Evolutionary conservation across 1,140 invertebrate genomes (phyloP), one percentile per base, ranked within the genome.

Genomic region (Caenorhabditis inopinata): DNA sequence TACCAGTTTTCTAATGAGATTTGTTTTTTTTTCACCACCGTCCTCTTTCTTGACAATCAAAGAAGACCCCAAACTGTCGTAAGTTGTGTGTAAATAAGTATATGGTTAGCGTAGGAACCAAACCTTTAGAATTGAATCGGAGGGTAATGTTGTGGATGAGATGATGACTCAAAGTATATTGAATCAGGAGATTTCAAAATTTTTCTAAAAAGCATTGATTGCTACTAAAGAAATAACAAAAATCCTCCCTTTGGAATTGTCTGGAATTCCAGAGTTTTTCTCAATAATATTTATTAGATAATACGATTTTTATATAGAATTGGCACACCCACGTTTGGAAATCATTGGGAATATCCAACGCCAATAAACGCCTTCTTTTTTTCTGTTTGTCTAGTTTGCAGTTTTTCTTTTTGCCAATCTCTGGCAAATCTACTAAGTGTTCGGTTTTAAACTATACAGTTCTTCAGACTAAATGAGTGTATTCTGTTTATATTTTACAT

Each of bases 1-100:
- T 68, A 68, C 58, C 58, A 68, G 58, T 68, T 68, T 68, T 68
- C 58, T 68, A 68, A 68, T 68, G 58, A 68, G 58, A 68, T 68
- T 68, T 68, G 16, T n/a, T 29, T 68, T 68, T 32, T 68, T n/a
- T n/a, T n/a, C n/a, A n/a, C 38, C 58, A 68, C 38, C 58, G 38
- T 42, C 29, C 16, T 32, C 58, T 68, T 68, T 38, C 58, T 68
- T 68, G 58, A 38, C 58, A 68, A 38, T 68, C 58, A 68, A 35
- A 38, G 25, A 25, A 23, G 16, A 29, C 51, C 29, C 51, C 51
- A 25, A n/a, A n/a, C n/a, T n/a, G n/a, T n/a, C n/a, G n/a, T n/a
- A 38, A 68, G 58, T 68, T 42, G 35, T 68, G 58, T 68, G 58
- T 68, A 68, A 68, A 68, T 68, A 68, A 68, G 58, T 68, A 38